These are phyloP conservation scores for Bombus huntii DNA, from an alignment of 1,140 invertebrate genomes.

Conservation along the genomic window DNA sequence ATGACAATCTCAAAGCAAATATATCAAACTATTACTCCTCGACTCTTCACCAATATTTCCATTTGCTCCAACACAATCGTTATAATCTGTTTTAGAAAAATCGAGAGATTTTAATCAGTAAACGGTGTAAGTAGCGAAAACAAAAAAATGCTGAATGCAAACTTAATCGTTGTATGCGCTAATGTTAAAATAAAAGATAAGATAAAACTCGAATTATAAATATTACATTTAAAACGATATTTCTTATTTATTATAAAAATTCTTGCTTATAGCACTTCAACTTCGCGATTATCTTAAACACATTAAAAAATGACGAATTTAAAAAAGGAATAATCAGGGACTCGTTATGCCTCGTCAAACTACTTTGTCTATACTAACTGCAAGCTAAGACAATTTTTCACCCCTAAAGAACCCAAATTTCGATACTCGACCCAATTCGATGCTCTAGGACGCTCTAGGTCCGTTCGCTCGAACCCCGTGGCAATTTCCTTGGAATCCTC, in stretches of 20 bases:
- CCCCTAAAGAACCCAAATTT: fast-evolving
- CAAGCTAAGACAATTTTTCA: neutral
- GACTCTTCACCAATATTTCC: neutral
- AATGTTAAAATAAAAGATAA: no score
- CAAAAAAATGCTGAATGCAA: no score
- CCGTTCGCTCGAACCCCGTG: neutral
- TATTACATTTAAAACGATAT: no score
- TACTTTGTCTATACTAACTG: neutral
- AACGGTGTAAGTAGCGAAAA: no score
- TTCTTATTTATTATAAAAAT: no score
- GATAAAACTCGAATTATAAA: no score
- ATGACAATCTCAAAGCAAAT: neutral
- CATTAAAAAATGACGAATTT: neutral
- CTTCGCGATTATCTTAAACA: neutral
- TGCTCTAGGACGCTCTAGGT: neutral
- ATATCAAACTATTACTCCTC: neutral
- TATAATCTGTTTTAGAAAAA: no score
- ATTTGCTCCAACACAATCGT: neutral
- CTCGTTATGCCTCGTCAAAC: neutral
- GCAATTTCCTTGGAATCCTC: neutral
- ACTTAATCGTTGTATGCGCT: no score
- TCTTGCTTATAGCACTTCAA: neutral
- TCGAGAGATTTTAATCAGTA: no score
- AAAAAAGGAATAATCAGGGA: neutral
- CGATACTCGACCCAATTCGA: neutral